Conservation (phyloP, 2,113 vertebrate species). For the Brachyistius frenatus region DNA sequence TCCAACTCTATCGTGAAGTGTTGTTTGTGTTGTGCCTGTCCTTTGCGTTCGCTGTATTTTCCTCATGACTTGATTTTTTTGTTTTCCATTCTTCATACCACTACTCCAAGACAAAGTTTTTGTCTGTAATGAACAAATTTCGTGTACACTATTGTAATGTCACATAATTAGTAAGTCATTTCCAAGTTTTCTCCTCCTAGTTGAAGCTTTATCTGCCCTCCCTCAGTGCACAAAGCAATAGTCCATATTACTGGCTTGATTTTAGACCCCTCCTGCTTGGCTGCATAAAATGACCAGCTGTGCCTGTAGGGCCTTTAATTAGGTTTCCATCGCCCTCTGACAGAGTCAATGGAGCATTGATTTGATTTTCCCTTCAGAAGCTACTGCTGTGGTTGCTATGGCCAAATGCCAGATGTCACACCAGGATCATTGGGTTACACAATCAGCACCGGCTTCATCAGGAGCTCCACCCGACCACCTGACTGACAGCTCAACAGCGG, state of each 20-base stretch:
- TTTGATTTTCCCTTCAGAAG: conserved; percentile 84
- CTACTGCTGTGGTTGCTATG: conserved; percentile 61
- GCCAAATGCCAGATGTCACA: conserved; percentile 81
- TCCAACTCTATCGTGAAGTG: too few species aligned
- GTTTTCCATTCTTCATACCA: too few species aligned
- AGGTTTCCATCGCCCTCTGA: conserved; percentile 82
- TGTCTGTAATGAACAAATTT: too few species aligned
- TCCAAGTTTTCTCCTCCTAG: not conserved
- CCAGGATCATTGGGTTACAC: conserved; percentile 78
- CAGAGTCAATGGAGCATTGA: conserved; percentile 84
- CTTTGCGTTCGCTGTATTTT: too few species aligned
- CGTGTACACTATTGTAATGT: too few species aligned
- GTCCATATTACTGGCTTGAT: conserved; percentile 59
- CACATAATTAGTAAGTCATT: not conserved
- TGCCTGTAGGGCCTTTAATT: conserved; percentile 82
- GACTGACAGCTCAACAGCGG: conserved; percentile 25
- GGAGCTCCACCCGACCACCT: conserved; percentile 28
- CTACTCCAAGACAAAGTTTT: too few species aligned
- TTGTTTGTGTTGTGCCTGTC: too few species aligned
- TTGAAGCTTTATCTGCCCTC: not conserved
- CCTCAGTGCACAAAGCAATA: conserved; percentile 29
- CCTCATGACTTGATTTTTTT: too few species aligned
- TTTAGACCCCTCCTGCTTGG: conserved; percentile 53
- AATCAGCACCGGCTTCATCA: conserved; percentile 73
- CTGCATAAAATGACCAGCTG: conserved; percentile 79